phyloP scores from a whole-genome alignment of 1,140 invertebrate species.

The Drosophila auraria region DNA sequence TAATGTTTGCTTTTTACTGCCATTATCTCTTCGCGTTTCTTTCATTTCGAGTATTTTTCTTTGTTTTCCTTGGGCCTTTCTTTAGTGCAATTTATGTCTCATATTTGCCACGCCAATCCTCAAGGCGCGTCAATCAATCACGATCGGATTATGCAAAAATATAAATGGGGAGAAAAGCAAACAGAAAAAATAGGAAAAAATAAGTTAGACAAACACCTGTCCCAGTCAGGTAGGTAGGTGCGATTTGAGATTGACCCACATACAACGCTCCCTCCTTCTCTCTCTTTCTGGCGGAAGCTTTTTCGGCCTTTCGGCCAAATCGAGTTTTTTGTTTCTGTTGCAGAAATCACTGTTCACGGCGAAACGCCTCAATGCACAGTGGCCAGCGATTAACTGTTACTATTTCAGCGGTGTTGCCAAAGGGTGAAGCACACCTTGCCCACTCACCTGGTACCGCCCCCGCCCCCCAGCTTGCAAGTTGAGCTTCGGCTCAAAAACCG shows the following conservation, averaged over 20 bases:
- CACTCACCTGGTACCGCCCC: slow-evolving; percentile 35
- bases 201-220: slow-evolving; percentile 50
- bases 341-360: slow-evolving; percentile 43
- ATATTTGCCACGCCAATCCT: slow-evolving; percentile 49
- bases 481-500: slow-evolving; percentile 4
- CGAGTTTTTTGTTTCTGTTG: slow-evolving; percentile 42
- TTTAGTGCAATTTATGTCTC: slow-evolving; percentile 38
- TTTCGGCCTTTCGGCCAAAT: slow-evolving; percentile 37
- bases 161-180: slow-evolving; percentile 12
- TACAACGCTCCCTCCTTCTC: background rate
- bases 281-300: slow-evolving; percentile 19
- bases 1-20: slow-evolving; percentile 36
- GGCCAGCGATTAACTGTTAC: slow-evolving; percentile 37
- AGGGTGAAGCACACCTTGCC: slow-evolving; percentile 43
- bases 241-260: slow-evolving; percentile 44
- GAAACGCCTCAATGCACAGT: slow-evolving; percentile 55
- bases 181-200: slow-evolving; percentile 20
- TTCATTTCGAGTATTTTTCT: slow-evolving; percentile 13
- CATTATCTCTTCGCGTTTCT: slow-evolving; percentile 1
- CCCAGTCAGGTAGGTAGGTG: slow-evolving; percentile 19
- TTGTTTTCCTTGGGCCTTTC: slow-evolving; percentile 18
- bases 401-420: slow-evolving; percentile 51
- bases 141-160: slow-evolving; percentile 57
- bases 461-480: background rate
- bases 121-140: slow-evolving; percentile 58